Percentiles rank a stretch among this genome's conserved stretches.
Evolutionary conservation across 1,140 invertebrate genomes (phyloP).

Genomic region (Geopemphigus sp.): DNA sequence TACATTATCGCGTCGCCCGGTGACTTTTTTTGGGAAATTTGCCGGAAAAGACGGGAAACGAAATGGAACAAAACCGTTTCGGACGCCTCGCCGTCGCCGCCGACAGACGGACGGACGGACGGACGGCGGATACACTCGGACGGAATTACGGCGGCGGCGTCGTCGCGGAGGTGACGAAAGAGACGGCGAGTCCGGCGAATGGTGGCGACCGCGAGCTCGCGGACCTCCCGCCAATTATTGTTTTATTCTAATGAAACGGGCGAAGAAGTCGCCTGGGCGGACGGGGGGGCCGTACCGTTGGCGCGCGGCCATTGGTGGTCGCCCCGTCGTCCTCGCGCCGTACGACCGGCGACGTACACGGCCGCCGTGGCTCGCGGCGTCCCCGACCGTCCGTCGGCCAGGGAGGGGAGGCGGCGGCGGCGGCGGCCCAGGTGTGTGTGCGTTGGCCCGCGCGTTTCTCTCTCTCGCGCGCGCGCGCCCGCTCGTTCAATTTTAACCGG

Average conservation of each 20-base stretch:
- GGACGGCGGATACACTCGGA: no score
- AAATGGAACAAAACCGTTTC: no score
- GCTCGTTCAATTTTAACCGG: no score
- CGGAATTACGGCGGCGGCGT: no score
- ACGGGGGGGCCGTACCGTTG: conserved; percentile 45
- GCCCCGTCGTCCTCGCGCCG: conserved; percentile 7
- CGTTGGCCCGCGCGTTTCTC: neutral
- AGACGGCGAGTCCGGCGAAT: conserved; percentile 15
- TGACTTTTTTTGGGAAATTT: no score
- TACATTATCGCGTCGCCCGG: no score
- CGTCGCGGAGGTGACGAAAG: no score
- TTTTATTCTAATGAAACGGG: conserved; percentile 48
- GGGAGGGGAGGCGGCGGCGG: neutral
- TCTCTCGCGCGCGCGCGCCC: neutral
- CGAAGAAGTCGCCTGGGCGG: conserved; percentile 45
- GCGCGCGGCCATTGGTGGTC: conserved; percentile 47
- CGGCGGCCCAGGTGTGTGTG: conserved; percentile 29
- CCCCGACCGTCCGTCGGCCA: no score
- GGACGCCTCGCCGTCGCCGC: no score
- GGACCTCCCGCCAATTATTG: conserved; percentile 46
- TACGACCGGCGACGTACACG: neutral
- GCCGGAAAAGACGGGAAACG: no score
- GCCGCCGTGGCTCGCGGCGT: neutral
- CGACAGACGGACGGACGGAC: no score
- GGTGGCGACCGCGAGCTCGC: conserved; percentile 24